Conservation (phyloP, 30 jellyfish, hydroid and myxozoan species). For the Aurelia aurita region DNA sequence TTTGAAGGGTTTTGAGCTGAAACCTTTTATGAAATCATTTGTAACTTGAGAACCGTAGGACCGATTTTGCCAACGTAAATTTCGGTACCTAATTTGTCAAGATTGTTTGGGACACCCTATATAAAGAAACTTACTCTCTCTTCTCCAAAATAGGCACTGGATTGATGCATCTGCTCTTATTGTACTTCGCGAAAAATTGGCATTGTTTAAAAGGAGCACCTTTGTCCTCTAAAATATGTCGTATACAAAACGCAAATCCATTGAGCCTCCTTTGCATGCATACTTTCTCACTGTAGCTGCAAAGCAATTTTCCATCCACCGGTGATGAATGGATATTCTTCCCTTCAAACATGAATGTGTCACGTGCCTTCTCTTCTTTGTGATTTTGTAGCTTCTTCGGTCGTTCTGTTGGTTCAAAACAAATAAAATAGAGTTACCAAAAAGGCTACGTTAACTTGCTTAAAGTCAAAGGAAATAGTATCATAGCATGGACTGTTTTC, state of each 20-base stretch:
- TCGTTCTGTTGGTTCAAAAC: not conserved
- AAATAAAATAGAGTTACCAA: no score
- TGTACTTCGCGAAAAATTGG: constrained; percentile 77
- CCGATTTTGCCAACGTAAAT: no score
- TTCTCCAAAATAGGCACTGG: constrained; percentile 92
- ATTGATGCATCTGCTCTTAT: constrained; percentile 90
- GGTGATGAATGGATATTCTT: constrained; percentile 94
- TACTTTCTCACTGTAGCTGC: constrained; percentile 94
- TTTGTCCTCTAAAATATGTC: constrained; percentile 95
- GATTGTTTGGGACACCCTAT: no score
- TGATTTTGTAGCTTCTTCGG: constrained; percentile 17
- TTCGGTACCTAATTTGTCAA: no score
- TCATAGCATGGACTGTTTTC: no score
- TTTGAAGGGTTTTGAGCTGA: no score
- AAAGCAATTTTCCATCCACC: constrained; percentile 91
- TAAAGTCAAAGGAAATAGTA: no score
- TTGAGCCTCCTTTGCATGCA: constrained; percentile 96
- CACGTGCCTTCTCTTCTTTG: constrained; percentile 10
- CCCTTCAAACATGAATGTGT: constrained; percentile 89
- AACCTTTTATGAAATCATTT: no score
- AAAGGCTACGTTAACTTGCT: no score
- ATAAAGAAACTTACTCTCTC: constrained; percentile 76
- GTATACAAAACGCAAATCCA: constrained; percentile 95
- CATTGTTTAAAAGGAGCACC: constrained; percentile 98
- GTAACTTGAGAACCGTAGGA: no score